Conservation (phyloP, 2,888 invertebrate species). For the Apotomis capreana region DNA sequence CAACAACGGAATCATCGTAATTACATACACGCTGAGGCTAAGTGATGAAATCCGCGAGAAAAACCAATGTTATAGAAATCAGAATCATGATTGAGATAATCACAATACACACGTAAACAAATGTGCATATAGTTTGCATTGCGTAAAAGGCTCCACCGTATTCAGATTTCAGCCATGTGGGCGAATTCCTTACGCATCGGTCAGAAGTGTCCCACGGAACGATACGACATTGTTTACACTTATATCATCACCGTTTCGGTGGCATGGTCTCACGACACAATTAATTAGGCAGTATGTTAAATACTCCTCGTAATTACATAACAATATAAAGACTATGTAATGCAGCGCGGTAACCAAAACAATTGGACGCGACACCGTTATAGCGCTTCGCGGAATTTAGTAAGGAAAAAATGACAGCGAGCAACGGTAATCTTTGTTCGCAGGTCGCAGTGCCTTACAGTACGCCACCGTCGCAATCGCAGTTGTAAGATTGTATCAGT, state of each 20-base stretch:
- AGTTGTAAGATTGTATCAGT: conserved; percentile 47
- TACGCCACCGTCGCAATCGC: conserved; percentile 57
- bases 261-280: conserved; percentile 36
- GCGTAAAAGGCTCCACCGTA: conserved; percentile 45
- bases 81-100: conserved; percentile 25
- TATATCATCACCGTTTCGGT: conserved; percentile 40
- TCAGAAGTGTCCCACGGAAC: conserved; percentile 51
- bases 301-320: conserved; percentile 46
- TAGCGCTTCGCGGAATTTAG: conserved; percentile 78
- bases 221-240: conserved; percentile 38
- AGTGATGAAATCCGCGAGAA: conserved; percentile 33
- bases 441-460: conserved; percentile 66
- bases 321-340: conserved; percentile 43
- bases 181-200: conserved; percentile 51
- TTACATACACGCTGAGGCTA: conserved; percentile 30
- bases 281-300: conserved; percentile 40
- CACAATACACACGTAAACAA: conserved; percentile 15
- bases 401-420: conserved; percentile 70
- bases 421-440: conserved; percentile 79
- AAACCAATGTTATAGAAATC: conserved; percentile 26
- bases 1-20: conserved; percentile 31
- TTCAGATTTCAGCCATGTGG: conserved; percentile 48
- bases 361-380: conserved; percentile 80
- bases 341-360: conserved; percentile 65
- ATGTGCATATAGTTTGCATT: conserved; percentile 26